Percentiles rank a stretch among this genome's conserved stretches.
These are phyloP conservation scores for Sorex fumeus DNA, from an alignment of 2,113 vertebrate genomes.

Conservation along the genomic window DNA sequence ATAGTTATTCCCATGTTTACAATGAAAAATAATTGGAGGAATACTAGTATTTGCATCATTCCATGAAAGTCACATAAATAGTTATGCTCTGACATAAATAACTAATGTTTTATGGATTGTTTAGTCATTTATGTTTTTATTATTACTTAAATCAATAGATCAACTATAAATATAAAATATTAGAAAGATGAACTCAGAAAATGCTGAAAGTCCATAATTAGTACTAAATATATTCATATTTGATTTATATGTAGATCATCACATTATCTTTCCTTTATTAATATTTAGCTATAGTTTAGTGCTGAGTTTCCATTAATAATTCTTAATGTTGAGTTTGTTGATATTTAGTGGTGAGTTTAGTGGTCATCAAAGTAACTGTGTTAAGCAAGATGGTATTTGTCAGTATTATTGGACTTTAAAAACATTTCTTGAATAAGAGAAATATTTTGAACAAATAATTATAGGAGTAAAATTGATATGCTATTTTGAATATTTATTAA, in stretches of 20 bases:
- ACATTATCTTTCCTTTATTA: neutral
- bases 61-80: neutral
- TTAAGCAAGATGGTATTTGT: neutral
- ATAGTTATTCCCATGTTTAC: neutral
- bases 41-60: neutral
- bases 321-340: too few species aligned
- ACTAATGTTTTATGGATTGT: neutral
- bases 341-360: too few species aligned
- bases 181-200: neutral
- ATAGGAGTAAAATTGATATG: neutral
- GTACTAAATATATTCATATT: neutral
- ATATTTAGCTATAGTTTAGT: neutral
- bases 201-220: neutral
- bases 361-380: neutral
- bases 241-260: neutral
- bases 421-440: neutral
- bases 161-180: neutral
- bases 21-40: neutral
- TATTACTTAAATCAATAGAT: neutral
- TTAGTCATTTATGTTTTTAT: too few species aligned
- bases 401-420: neutral
- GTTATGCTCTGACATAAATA: neutral
- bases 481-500: constrained; percentile 15
- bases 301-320: too few species aligned
- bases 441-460: neutral